These are phyloP conservation scores for Babylonia areolata DNA, from an alignment of 1,140 invertebrate genomes.

Conservation along the genomic window DNA sequence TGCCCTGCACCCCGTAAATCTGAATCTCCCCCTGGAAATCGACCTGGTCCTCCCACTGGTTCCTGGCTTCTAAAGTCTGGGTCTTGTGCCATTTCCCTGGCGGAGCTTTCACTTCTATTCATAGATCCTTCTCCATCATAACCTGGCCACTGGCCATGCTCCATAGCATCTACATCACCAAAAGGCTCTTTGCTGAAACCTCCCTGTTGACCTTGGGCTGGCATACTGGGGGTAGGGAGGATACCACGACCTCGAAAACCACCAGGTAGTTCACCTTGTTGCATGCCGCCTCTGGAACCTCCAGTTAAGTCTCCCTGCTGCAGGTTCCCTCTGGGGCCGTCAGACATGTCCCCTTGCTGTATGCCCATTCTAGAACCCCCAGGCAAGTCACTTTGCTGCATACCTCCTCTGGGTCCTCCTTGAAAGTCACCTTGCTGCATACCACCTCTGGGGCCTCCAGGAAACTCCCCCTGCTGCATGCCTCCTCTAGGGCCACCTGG, in stretches of 20 bases:
- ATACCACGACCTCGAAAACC: slow-evolving; percentile 19
- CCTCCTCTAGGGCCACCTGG: neutral
- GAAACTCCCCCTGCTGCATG: neutral
- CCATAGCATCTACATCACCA: slow-evolving; percentile 10
- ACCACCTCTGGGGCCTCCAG: neutral
- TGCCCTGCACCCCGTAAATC: slow-evolving; percentile 29
- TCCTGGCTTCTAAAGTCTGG: slow-evolving; percentile 32
- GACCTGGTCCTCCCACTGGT: slow-evolving; percentile 26
- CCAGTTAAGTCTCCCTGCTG: neutral
- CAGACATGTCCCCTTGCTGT: slow-evolving; percentile 2
- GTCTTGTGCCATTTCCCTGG: slow-evolving; percentile 17
- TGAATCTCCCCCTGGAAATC: slow-evolving; percentile 26
- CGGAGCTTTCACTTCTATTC: neutral
- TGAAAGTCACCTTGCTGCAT: neutral
- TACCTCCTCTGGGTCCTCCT: neutral
- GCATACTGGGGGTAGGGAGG: slow-evolving; percentile 28
- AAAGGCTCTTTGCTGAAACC: neutral
- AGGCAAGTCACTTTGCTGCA: neutral
- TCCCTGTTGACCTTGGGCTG: neutral
- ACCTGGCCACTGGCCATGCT: slow-evolving; percentile 31
- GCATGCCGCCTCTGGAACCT: neutral
- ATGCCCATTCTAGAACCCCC: too few species aligned
- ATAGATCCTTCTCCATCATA: slow-evolving; percentile 19
- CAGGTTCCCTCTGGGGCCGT: neutral
- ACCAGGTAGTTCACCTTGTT: neutral